Base-by-base conservation (phyloP, 2,888 invertebrate genomes). In the Steinernema carpocapsae region DNA sequence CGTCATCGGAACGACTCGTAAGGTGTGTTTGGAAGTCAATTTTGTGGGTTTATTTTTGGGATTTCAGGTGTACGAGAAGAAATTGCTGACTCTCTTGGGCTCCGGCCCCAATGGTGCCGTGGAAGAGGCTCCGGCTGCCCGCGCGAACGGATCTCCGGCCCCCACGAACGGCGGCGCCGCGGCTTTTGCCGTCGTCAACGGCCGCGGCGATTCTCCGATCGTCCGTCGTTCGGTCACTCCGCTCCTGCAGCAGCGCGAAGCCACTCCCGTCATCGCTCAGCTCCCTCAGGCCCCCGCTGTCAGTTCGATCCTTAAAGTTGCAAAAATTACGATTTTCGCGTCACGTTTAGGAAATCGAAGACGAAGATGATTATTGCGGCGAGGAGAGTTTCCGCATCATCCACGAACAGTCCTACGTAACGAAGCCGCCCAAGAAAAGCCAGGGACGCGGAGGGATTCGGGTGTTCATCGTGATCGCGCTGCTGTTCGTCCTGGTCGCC, bases 31-130 rank as follows among this genome's bases (percentile, higher is more conserved):
- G 22, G 37, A 37, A 6, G 3, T 37, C 10, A 37, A 10, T 37
- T 6, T 37, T 37, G 3, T 3, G 37, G 10, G 10, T 37, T 37
- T 3, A 37, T 37, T 37, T 37, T 37, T 37, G 37, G 37, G 37
- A 6, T 37, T 37, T 37, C 37, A 64, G 64, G 64, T 64, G 29
- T 64, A 64, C 64, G 64, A 64, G 64, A 64, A 64, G 37, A 64
- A 64, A 26, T 32, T 64, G 10, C n/a, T 32, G 1, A 64, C 17
- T 29, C 29, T 64, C 1, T n/a, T 64, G 17, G n/a, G 32, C 19
- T 4, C 32, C 17, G 14, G 14, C 19, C 26, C 29, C 64, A 64
- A 29, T n/a, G 37, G 37, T 10, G 37, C 10, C 37, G 37, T 37
- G 4, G 37, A 37, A 37, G 37, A 37, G 37, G 37, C 10, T 64